Percentiles rank a stretch among this genome's conserved stretches.
Conservation (phyloP, 2,113 vertebrate genomes). For the Prionailurus viverrinus region DNA sequence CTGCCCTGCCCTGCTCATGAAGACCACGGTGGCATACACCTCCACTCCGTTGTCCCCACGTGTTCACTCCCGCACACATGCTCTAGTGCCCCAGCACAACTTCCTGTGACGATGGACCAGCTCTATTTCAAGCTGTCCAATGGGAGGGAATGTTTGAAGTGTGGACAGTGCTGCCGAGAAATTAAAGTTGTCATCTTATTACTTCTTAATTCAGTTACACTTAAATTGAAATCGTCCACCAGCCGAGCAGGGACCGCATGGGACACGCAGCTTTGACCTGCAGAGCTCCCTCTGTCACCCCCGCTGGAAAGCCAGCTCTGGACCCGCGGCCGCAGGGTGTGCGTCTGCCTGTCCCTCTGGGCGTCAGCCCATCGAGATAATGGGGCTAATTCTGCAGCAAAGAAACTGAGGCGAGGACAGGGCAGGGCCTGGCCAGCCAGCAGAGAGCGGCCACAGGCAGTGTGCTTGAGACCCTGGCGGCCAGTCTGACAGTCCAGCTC, state of each 20-base stretch:
- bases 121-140: rapidly evolving
- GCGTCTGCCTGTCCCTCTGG: no score
- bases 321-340: neutral
- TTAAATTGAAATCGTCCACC: neutral
- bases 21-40: neutral
- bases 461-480: no score
- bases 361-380: neutral
- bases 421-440: neutral
- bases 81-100: rapidly evolving
- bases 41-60: neutral
- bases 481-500: neutral
- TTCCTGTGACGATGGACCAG: rapidly evolving
- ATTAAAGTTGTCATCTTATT: neutral
- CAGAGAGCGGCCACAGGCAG: neutral
- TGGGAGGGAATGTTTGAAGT: neutral
- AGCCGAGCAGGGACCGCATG: neutral
- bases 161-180: rapidly evolving
- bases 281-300: neutral
- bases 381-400: neutral
- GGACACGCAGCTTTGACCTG: neutral
- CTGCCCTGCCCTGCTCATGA: rapidly evolving
- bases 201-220: neutral
- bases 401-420: neutral
- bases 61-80: rapidly evolving
- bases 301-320: neutral